Evolutionary conservation across 2,888 invertebrate species (phyloP).

Genomic region (Drosophila putrida): DNA sequence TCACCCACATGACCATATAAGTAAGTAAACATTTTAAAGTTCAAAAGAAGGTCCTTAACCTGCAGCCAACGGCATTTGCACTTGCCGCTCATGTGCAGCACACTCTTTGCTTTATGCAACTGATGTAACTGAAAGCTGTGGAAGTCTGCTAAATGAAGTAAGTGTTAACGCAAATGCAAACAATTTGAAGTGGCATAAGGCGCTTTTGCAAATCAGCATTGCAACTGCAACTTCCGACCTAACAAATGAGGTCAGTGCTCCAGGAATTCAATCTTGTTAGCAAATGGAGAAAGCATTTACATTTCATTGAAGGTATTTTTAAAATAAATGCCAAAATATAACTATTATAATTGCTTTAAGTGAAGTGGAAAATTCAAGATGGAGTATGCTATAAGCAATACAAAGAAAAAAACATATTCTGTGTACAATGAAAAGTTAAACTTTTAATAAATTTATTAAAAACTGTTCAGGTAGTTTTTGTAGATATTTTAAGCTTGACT

Average conservation of each 20-base stretch:
- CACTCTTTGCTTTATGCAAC: conserved; percentile 20
- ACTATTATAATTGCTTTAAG: background rate
- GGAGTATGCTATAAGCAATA: background rate
- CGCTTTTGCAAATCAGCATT: conserved; percentile 34
- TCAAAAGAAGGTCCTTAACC: conserved; percentile 79
- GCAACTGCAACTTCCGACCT: conserved; percentile 22
- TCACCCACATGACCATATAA: conserved; percentile 58
- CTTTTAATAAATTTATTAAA: too few relatives aligned
- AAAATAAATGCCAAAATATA: background rate
- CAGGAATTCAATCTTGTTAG: conserved; percentile 28
- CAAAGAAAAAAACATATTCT: too few relatives aligned
- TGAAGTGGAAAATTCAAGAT: background rate
- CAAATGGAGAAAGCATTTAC: conserved; percentile 2
- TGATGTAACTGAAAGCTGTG: conserved; percentile 14
- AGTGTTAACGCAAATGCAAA: conserved; percentile 77
- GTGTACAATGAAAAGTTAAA: too few relatives aligned
- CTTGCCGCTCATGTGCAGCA: conserved; percentile 40
- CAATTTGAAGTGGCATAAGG: conserved; percentile 41
- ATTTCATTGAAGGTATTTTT: background rate
- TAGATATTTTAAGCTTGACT: too few relatives aligned
- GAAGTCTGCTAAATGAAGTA: conserved; percentile 71
- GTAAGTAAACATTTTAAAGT: conserved; percentile 73
- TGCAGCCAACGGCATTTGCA: conserved; percentile 63
- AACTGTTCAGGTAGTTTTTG: too few relatives aligned
- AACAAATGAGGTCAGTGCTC: conserved; percentile 64